Evolutionary conservation across 2,888 invertebrate genomes (phyloP).

Genomic region (Chrysina gloriosa): DNA sequence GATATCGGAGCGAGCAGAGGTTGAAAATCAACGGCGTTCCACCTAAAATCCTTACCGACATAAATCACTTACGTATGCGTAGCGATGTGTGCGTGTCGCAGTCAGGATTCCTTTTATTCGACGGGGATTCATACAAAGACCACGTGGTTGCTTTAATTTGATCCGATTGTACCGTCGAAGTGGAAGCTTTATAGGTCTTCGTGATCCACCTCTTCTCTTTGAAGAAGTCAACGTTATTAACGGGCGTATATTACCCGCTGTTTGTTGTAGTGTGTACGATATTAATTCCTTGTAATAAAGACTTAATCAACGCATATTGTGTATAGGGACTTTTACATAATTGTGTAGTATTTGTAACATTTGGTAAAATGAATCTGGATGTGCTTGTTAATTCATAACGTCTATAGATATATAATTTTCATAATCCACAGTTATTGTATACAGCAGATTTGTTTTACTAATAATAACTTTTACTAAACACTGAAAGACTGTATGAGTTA

Average conservation of each 20-base stretch:
- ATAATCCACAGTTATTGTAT: not conserved
- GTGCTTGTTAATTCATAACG: constrained; percentile 12
- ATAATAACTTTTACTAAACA: not conserved
- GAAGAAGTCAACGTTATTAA: not conserved
- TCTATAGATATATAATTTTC: constrained; percentile 36
- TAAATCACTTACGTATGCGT: constrained; percentile 41
- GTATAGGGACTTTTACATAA: too few species aligned
- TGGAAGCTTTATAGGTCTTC: constrained; percentile 13
- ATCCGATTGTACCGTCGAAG: constrained; percentile 22
- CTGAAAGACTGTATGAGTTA: constrained; percentile 10
- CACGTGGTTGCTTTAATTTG: constrained; percentile 35
- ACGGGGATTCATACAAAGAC: constrained; percentile 18
- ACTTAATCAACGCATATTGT: too few species aligned
- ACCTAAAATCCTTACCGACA: constrained; percentile 31
- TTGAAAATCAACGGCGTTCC: constrained; percentile 39
- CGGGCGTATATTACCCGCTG: too few species aligned
- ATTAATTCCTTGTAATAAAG: not conserved
- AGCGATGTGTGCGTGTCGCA: constrained; percentile 27
- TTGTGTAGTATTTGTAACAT: too few species aligned
- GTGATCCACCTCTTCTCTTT: not conserved
- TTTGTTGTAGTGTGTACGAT: not conserved
- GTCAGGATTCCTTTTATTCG: constrained; percentile 25
- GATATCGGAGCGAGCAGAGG: constrained; percentile 54
- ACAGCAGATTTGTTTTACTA: constrained; percentile 35
- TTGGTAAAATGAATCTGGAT: constrained; percentile 36